phyloP scores from a whole-genome alignment of 2,113 vertebrate species.

The Columbina picui region DNA sequence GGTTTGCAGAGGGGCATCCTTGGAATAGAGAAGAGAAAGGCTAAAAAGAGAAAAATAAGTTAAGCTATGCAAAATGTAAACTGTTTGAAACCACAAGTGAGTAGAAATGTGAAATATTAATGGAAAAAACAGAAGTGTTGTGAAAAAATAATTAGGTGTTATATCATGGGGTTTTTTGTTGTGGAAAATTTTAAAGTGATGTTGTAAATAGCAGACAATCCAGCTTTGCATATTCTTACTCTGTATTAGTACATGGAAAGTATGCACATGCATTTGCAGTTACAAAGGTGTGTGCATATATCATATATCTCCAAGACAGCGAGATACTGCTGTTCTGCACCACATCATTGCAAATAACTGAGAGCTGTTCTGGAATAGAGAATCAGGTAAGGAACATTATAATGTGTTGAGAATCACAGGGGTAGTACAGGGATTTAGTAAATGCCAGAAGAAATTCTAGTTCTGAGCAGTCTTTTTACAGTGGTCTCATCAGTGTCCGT shows the following conservation, averaged over 20 bases:
- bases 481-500: neutral
- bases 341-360: neutral
- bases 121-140: constrained; percentile 20
- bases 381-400: neutral
- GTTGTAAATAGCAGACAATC: neutral
- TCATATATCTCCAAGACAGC: neutral
- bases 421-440: neutral
- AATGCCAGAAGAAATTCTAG: constrained; percentile 25
- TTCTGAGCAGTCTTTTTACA: constrained; percentile 50
- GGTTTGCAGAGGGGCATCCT: neutral
- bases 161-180: neutral
- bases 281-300: neutral
- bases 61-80: constrained; percentile 40
- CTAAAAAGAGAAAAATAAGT: neutral
- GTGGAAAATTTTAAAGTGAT: neutral
- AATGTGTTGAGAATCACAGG: constrained; percentile 3
- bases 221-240: neutral
- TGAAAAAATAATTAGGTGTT: constrained; percentile 38
- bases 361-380: neutral
- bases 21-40: neutral
- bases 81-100: constrained; percentile 7
- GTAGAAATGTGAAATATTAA: constrained; percentile 41
- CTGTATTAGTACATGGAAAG: neutral
- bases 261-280: neutral
- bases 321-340: neutral